These are phyloP conservation scores for Drosophila neotestacea DNA, from an alignment of 2,888 invertebrate species.

Conservation along the genomic window DNA sequence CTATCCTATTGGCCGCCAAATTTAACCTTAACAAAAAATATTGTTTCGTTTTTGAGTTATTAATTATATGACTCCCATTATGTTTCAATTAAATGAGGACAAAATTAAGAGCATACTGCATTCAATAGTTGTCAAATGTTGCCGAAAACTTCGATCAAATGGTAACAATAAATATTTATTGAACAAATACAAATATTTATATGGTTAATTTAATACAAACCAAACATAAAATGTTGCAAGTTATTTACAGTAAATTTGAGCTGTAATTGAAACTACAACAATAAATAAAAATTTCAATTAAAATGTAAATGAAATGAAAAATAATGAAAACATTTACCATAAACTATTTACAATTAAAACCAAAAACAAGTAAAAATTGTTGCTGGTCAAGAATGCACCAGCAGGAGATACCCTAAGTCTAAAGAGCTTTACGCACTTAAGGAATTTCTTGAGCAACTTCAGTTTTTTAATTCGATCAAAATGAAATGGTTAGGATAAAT, in stretches of 20 bases:
- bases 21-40: too few relatives aligned
- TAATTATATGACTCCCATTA: too few relatives aligned
- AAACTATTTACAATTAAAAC: conserved; percentile 21
- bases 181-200: conserved; percentile 5
- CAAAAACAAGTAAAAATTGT: conserved; percentile 8
- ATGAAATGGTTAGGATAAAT: not conserved
- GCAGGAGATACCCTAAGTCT: not conserved
- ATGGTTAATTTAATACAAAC: conserved; percentile 18
- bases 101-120: too few relatives aligned
- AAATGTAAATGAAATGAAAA: conserved; percentile 23
- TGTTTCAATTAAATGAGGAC: too few relatives aligned
- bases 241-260: conserved; percentile 56
- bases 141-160: conserved; percentile 3
- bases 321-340: conserved; percentile 20
- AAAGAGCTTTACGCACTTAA: too few relatives aligned
- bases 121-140: conserved; percentile 18
- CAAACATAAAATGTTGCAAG: conserved; percentile 18
- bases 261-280: conserved; percentile 50
- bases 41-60: too few relatives aligned
- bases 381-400: not conserved
- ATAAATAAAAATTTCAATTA: conserved; percentile 40
- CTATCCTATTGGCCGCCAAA: too few relatives aligned
- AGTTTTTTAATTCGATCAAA: too few relatives aligned
- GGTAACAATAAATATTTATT: conserved; percentile 2
- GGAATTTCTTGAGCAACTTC: too few relatives aligned